Evolutionary conservation across 2,888 invertebrate species (phyloP), one percentile per base, ranked within the genome.

Genomic region (Limenitis camilla): DNA sequence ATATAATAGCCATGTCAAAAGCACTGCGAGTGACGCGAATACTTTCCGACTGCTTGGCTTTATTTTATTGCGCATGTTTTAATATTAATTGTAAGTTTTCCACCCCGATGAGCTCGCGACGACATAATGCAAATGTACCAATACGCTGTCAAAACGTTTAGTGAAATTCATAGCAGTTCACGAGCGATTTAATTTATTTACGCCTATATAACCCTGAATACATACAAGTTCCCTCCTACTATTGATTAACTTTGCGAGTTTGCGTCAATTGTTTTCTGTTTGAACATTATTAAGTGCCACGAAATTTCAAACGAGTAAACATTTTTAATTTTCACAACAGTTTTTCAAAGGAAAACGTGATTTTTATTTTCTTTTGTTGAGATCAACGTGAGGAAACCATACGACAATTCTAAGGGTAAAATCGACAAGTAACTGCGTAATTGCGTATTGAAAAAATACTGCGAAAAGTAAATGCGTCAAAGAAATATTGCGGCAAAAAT

Each of bases 1-100:
- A 72, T 78, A 80, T 84, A 85, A 85, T 80, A 72, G 81, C 76
- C 76, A 74, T 78, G 82, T 84, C 83, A 83, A 74, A 78, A 81
- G 75, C 83, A 83, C 64, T 65, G 72, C 71, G 69, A 68, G 64
- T 79, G 80, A 83, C 78, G 77, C 64, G 75, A 73, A 84, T 80
- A 75, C 76, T 79, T 83, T 82, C 82, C 81, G 78, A 80, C 77
- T 77, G 77, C 77, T 80, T 80, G 78, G 64, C 71, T 83, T 74
- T 76, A 78, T 81, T 82, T 82, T 80, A 84, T 79, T 79, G 81
- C 68, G 83, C 84, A 83, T 83, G 81, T 82, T 81, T 84, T 81
- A 83, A 84, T 82, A 83, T 81, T 84, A 81, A 84, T 84, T 81
- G 81, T 81, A 79, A 81, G 82, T 83, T 82, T 81, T 81, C 81